Evolutionary conservation across 2,113 vertebrate genomes (phyloP).

Genomic region (Mormoops blainvillei): DNA sequence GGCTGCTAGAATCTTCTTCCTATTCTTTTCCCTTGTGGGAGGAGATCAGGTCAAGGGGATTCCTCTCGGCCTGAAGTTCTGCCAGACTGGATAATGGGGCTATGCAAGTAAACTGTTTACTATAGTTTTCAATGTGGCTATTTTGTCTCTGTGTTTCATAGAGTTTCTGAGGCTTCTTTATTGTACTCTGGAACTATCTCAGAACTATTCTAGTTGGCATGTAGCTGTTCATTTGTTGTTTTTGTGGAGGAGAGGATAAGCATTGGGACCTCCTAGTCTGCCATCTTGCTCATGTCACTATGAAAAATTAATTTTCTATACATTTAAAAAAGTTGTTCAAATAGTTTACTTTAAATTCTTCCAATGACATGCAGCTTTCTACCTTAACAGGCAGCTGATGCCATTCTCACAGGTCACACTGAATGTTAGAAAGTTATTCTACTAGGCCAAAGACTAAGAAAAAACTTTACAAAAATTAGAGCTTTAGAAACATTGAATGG

Average conservation of each 20-base stretch:
- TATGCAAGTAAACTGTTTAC: background rate
- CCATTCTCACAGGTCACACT: background rate
- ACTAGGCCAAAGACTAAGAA: background rate
- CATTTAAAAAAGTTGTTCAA: background rate
- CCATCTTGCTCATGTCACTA: background rate
- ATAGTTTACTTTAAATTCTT: background rate
- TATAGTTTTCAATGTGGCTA: background rate
- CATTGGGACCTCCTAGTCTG: background rate
- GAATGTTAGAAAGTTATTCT: constrained; percentile 16
- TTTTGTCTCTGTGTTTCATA: background rate
- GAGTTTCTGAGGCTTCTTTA: background rate
- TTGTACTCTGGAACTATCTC: background rate
- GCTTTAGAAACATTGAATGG: background rate
- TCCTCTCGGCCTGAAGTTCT: background rate
- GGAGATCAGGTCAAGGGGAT: background rate
- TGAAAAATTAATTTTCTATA: constrained; percentile 19
- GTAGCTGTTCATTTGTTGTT: background rate
- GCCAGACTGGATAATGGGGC: background rate
- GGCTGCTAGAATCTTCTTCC: background rate
- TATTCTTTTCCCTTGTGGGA: background rate
- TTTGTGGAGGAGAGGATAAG: background rate
- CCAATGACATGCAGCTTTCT: background rate
- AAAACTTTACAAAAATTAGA: background rate
- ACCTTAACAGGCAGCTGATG: background rate
- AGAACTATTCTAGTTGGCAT: background rate